phyloP scores from a whole-genome alignment of 2,797 vertebrate species.

The Pteropus rufus region DNA sequence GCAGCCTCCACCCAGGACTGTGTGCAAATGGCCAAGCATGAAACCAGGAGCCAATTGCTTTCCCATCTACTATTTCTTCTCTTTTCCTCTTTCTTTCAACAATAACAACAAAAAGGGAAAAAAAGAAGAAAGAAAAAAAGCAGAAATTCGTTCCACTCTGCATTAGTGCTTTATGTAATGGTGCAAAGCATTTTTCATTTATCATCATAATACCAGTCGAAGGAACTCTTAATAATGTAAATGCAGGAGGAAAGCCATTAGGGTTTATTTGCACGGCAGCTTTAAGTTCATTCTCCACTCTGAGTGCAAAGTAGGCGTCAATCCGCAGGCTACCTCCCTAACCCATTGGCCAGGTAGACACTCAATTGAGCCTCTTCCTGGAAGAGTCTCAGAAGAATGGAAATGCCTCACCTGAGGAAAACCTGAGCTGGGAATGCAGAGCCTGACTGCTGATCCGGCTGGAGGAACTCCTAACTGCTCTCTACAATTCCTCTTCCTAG shows the following conservation, averaged over 20 bases:
- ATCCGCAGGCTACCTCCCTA: background rate
- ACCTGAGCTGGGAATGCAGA: background rate
- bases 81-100: background rate
- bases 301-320: conserved; percentile 38
- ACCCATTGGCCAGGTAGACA: background rate
- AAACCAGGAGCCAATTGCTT: background rate
- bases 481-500: background rate
- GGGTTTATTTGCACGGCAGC: conserved; percentile 78
- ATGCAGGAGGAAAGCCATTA: conserved; percentile 81
- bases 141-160: conserved; percentile 78
- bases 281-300: conserved; percentile 75
- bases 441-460: background rate
- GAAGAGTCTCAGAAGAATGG: background rate
- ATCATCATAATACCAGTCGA: conserved; percentile 84
- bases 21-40: background rate
- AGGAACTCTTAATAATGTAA: conserved; percentile 81
- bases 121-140: conserved; percentile 47
- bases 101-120: background rate
- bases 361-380: background rate
- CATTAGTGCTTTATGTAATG: conserved; percentile 82
- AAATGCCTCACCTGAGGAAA: background rate
- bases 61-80: conserved; percentile 42
- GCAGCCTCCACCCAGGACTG: background rate
- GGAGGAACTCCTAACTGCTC: background rate
- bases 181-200: conserved; percentile 83